Evolutionary conservation across 1,140 invertebrate species (phyloP).

Genomic region (Drosophila santomea): DNA sequence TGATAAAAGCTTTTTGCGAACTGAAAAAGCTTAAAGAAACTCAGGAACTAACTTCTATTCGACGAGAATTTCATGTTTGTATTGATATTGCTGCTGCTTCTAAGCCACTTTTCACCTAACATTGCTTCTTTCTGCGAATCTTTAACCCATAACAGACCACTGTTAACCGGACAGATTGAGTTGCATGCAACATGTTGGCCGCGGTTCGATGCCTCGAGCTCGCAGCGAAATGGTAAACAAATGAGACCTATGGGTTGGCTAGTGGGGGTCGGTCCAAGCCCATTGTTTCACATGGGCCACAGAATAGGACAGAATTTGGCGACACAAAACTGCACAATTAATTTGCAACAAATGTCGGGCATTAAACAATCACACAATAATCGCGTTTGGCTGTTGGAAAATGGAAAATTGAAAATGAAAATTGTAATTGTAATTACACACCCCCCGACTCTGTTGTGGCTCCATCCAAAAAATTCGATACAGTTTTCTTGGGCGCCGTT

Average conservation of each 20-base stretch:
- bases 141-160: slow-evolving; percentile 6
- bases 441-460: background rate
- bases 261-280: background rate
- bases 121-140: background rate
- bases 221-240: slow-evolving; percentile 22
- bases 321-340: slow-evolving; percentile 32
- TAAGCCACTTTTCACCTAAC: background rate
- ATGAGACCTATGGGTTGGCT: too few species aligned
- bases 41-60: background rate
- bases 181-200: slow-evolving; percentile 42
- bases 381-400: slow-evolving; percentile 13
- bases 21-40: background rate
- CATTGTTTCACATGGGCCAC: background rate
- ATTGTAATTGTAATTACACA: background rate
- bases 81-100: background rate
- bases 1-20: background rate
- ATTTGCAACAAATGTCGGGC: slow-evolving; percentile 39
- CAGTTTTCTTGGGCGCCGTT: slow-evolving; percentile 15
- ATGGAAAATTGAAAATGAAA: slow-evolving; percentile 20
- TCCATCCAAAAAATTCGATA: background rate
- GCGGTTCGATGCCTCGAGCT: background rate
- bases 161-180: slow-evolving; percentile 19
- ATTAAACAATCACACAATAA: slow-evolving; percentile 42
- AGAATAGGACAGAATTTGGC: slow-evolving; percentile 1
- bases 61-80: background rate